Percentiles rank a stretch among this genome's conserved stretches.
Evolutionary conservation across 2,797 vertebrate species (phyloP).

Genomic region (Alfaro cultratus): DNA sequence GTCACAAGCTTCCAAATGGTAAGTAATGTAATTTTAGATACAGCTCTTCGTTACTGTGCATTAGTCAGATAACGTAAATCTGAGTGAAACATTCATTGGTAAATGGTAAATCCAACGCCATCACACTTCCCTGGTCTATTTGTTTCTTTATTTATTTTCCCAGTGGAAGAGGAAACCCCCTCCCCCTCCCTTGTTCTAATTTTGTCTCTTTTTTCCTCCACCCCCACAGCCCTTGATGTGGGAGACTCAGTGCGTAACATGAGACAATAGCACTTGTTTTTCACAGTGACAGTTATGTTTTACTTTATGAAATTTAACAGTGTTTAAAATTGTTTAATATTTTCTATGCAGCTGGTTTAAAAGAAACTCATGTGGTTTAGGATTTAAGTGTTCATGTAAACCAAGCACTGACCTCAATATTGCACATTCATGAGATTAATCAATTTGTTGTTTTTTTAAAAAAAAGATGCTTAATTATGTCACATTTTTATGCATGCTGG

Average conservation of each 20-base stretch:
- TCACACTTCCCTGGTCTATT: conserved; percentile 63
- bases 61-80: conserved; percentile 49
- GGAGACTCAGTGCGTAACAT: conserved; percentile 64
- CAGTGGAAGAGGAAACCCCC: conserved; percentile 74
- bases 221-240: conserved; percentile 60
- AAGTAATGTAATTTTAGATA: conserved; percentile 61
- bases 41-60: conserved; percentile 19
- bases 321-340: conserved; percentile 10
- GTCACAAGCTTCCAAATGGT: conserved; percentile 94
- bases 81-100: conserved; percentile 33
- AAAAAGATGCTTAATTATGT: conserved; percentile 17
- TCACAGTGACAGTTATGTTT: conserved; percentile 32
- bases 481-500: conserved; percentile 18
- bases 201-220: conserved; percentile 63
- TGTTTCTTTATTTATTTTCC: conserved; percentile 57
- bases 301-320: conserved; percentile 13
- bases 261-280: conserved; percentile 57
- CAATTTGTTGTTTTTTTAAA: conserved; percentile 48
- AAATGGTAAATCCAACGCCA: conserved; percentile 50
- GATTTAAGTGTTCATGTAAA: conserved; percentile 20
- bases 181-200: conserved; percentile 71
- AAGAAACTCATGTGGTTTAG: background rate
- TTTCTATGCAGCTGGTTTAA: conserved; percentile 1
- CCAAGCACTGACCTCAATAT: conserved; percentile 22
- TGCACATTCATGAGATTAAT: conserved; percentile 34